A percentile compares a stretch with the other conserved stretches of the same genome.
These are phyloP conservation scores for Himalopsyche kuldschensis DNA, from an alignment of 2,888 invertebrate species.

Conservation along the genomic window DNA sequence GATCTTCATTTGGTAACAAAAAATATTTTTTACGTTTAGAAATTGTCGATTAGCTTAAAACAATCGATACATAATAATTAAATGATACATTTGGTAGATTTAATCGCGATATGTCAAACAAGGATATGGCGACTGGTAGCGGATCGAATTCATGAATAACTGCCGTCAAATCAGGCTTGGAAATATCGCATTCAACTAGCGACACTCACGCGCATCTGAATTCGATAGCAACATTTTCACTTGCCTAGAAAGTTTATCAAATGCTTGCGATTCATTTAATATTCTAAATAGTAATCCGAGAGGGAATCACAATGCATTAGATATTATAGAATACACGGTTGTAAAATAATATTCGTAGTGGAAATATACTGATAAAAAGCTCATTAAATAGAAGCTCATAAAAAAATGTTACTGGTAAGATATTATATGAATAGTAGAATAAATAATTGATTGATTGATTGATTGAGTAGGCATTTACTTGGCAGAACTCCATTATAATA, in stretches of 20 bases:
- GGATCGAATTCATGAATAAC: not conserved
- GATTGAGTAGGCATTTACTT: too few relatives aligned
- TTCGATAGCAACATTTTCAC: not conserved
- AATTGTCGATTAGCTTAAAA: too few relatives aligned
- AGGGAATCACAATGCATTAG: not conserved
- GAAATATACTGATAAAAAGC: too few relatives aligned
- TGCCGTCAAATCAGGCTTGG: not conserved
- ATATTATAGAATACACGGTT: not conserved
- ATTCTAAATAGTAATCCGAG: not conserved
- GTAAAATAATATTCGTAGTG: too few relatives aligned
- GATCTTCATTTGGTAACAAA: too few relatives aligned
- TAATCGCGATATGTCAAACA: not conserved
- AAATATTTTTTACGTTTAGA: too few relatives aligned
- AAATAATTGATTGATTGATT: too few relatives aligned
- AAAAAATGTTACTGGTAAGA: too few relatives aligned
- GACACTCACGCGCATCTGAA: not conserved
- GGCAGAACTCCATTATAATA: too few relatives aligned
- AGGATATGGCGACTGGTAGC: not conserved
- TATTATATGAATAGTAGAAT: too few relatives aligned
- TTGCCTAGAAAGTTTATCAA: not conserved
- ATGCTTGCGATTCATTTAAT: not conserved
- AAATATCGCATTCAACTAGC: not conserved
- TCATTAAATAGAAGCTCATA: too few relatives aligned
- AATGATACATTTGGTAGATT: not conserved
- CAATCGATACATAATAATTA: too few relatives aligned